Evolutionary conservation across 1,140 invertebrate genomes (phyloP), one percentile per base, ranked within the genome.

Genomic region (Penaeus vannamei): DNA sequence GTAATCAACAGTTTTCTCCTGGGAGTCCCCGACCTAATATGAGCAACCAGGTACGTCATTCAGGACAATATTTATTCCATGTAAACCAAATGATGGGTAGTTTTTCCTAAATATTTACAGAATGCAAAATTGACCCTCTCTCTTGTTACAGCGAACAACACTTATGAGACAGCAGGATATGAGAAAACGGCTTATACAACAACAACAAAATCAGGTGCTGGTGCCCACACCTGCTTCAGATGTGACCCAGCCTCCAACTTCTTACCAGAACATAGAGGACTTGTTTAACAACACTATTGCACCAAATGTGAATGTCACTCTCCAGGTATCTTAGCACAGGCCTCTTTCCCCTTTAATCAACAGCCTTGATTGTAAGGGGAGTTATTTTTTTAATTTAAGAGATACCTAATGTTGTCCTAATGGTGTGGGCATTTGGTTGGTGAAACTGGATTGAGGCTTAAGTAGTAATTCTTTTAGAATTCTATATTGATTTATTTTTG

Each of bases 301-400:
- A 17, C 90, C 90, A 85, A 91, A 91, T 85, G 87, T 89, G 81
- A 91, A 91, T 89, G 87, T 91, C 77, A 85, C 90, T 83, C 80
- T 91, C 53, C 90, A 91, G 84, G 90, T 91, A 85, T 81, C 79
- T 60, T 66, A 87, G 46, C 64, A 77, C 14, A 60, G 86, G 76
- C 46, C 81, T 46, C 85, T 80, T 90, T 77, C 76, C 83, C 79
- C 64, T 81, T 90, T 90, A 85, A 86, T 79, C 76, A 87, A 87
- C 86, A 87, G 36, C 60, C 60, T 86, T 86, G 85, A 80, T 87
- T 82, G 22, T 87, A 81, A 53, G 23, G 53, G 46, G 79, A 59
- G 53, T 79, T 81, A 81, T 59, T 46, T 81, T 29, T 53, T 53
- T 32, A 79, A 79, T 81, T n/a, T 81, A 53, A 81, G 26, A 29